Evolutionary conservation across 2,797 vertebrate species (phyloP), one percentile per base, ranked within the genome.

Genomic region (Anas flavirostris): DNA sequence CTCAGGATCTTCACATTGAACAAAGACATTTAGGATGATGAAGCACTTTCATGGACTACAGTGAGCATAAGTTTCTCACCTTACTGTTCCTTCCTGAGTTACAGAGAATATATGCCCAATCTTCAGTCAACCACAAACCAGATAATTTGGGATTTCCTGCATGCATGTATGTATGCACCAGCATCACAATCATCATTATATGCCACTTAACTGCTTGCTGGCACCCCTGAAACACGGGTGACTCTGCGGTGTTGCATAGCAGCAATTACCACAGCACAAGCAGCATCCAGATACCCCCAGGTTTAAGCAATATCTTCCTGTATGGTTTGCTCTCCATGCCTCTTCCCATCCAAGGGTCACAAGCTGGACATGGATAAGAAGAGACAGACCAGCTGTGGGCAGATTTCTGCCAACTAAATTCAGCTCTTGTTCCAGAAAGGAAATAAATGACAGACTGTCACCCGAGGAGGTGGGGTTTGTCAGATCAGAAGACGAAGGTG

Each of bases 101-200:
- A 28, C 0, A 0, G 29, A 77, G 56, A 76, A 92, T 70, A 72
- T 37, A 46, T 31, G 22, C 37, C 44, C 0, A 0, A 33, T 52
- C 63, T 80, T 60, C 44, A 90, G 26, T 52, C 56, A 88, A 41
- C 19, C n/a, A 67, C 63, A 81, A 74, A 86, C 22, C 25, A 66
- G 79, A 79, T 23, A 91, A 43, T 19, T 35, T 59, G 15, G 60
- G 35, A 60, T 60, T 66, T 91, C 33, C 59, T 77, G 33, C 33
- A 44, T 7, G 17, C 19, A 31, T 29, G 33, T 26, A 53, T 44
- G 35, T 26, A 73, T 33, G 35, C 64, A 85, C 29, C 46, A 63
- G 5, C 29, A 48, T 63, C 66, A 56, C 39, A 52, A 23, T 15
- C 31, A 35, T 44, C 68, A 48, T 29, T 22, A 5, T 9, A 68